Percentiles rank a stretch among this genome's conserved stretches.
These are phyloP conservation scores for Cranoglanis bouderius DNA, from an alignment of 2,113 vertebrate species.

Conservation along the genomic window DNA sequence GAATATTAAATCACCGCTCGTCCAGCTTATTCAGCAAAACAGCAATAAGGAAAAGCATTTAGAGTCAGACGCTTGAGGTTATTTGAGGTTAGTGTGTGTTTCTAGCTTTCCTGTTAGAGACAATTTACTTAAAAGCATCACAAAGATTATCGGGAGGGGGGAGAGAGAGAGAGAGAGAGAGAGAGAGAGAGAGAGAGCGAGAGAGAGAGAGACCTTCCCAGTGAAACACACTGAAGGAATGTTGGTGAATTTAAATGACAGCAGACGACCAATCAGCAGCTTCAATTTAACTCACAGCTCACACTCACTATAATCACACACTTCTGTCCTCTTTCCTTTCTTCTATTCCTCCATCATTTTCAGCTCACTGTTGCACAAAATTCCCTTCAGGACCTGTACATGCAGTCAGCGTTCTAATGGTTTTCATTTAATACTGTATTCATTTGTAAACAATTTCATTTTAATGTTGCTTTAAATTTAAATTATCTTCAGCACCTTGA, in stretches of 20 bases:
- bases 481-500: too few species aligned
- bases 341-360: background rate
- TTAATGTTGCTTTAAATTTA: too few species aligned
- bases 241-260: too few species aligned
- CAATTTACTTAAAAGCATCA: background rate
- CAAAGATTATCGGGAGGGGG: background rate
- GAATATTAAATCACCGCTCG: background rate
- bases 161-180: background rate
- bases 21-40: background rate
- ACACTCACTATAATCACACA: background rate
- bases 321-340: background rate
- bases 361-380: background rate
- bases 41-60: background rate
- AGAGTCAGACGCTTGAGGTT: background rate
- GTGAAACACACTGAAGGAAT: too few species aligned
- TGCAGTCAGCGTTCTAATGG: background rate
- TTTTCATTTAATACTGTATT: background rate
- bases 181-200: background rate
- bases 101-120: background rate
- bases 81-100: background rate
- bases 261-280: background rate
- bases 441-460: too few species aligned
- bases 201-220: too few species aligned
- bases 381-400: background rate
- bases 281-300: background rate